These are phyloP conservation scores for Numida meleagris DNA, from an alignment of 2,113 vertebrate species.

Conservation along the genomic window DNA sequence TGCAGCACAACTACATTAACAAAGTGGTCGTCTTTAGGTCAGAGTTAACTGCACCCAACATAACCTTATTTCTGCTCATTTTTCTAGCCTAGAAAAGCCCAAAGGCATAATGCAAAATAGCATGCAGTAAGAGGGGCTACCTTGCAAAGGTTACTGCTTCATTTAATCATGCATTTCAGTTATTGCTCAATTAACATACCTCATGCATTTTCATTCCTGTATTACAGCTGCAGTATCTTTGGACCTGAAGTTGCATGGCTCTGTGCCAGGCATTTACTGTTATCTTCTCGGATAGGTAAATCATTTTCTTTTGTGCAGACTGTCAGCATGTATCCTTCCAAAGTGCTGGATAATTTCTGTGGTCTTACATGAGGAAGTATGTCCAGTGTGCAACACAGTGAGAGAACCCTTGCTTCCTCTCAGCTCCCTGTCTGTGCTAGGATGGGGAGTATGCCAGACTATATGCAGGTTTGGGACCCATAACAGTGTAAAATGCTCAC, in stretches of 20 bases:
- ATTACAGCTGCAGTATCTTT: neutral
- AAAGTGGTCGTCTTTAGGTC: neutral
- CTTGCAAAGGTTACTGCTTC: conserved; percentile 54
- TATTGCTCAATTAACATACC: conserved; percentile 58
- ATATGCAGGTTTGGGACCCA: neutral
- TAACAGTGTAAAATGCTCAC: neutral
- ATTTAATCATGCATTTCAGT: conserved; percentile 54
- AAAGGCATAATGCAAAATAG: conserved; percentile 35
- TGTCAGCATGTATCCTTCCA: neutral
- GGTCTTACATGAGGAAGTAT: neutral
- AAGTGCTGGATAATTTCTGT: neutral
- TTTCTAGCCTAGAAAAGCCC: neutral
- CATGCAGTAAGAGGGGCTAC: neutral
- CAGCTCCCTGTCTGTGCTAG: neutral
- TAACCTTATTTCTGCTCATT: neutral
- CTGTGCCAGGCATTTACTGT: neutral
- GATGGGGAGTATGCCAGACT: neutral
- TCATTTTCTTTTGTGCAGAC: neutral
- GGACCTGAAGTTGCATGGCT: neutral
- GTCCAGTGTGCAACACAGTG: neutral
- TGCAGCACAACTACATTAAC: neutral
- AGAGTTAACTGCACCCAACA: neutral
- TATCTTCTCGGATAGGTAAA: conserved; percentile 14
- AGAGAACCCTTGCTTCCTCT: neutral
- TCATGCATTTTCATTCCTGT: conserved; percentile 32